A percentile compares a stretch with the other conserved stretches of the same genome.
These are phyloP conservation scores for Dermolepida albohirtum DNA, from an alignment of 2,888 invertebrate genomes.

Conservation along the genomic window DNA sequence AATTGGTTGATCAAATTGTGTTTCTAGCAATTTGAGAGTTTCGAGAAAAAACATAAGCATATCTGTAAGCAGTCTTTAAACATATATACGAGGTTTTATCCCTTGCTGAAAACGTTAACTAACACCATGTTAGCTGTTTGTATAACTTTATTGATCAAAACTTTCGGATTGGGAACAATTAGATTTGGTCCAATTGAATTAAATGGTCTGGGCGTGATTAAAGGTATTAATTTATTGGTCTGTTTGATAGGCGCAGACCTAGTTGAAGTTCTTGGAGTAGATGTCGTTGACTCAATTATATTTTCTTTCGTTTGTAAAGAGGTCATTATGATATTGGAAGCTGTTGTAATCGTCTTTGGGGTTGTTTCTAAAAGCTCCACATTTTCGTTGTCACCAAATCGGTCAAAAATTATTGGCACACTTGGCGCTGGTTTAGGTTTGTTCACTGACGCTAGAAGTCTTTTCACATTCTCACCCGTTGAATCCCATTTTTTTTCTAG, in stretches of 20 bases:
- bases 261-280: background rate
- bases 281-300: background rate
- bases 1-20: no score
- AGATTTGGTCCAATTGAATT: constrained; percentile 42
- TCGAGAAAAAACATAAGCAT: no score
- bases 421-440: constrained; percentile 23
- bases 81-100: no score
- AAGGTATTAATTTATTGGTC: background rate
- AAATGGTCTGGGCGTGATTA: constrained; percentile 32
- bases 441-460: constrained; percentile 62
- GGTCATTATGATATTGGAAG: constrained; percentile 10
- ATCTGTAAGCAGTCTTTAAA: no score
- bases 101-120: constrained; percentile 36
- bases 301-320: constrained; percentile 10
- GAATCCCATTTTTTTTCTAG: constrained; percentile 77
- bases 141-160: constrained; percentile 33
- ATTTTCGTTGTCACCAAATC: constrained; percentile 5
- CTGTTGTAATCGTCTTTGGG: constrained; percentile 38
- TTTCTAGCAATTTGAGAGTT: no score
- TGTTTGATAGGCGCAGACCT: background rate
- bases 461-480: constrained; percentile 71
- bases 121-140: constrained; percentile 36
- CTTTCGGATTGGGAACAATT: constrained; percentile 40
- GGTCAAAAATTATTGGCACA: constrained; percentile 6
- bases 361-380: constrained; percentile 2